Evolutionary conservation across 2,888 invertebrate genomes (phyloP), one percentile per base, ranked within the genome.

Genomic region (Stenodema calcarata): DNA sequence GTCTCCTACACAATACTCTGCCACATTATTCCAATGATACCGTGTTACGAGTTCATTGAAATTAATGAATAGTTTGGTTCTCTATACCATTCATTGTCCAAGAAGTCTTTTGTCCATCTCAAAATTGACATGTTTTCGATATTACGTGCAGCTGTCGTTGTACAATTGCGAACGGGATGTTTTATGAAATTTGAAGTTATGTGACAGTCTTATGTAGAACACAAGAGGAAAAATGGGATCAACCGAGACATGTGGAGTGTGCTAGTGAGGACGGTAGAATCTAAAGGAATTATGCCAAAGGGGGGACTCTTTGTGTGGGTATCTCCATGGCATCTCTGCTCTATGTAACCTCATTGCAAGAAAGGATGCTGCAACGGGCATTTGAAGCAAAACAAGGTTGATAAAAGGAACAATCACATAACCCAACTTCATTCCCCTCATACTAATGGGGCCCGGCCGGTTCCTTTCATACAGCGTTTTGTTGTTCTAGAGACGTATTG

Each of bases 351-450:
- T 23, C 23, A 62, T 62, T 62, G 62, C 62, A 62, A 62, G 62
- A 62, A 62, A 62, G 62, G 62, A 23, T 62, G 62, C 62, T 62
- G 62, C 62, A 62, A 62, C 62, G 62, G 62, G 62, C 62, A 62
- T 62, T 62, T 62, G 62, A 62, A 62, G 62, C 62, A n/a, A 23
- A 62, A 62, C 62, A 62, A 62, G 62, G 62, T 62, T 62, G 62
- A n/a, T 62, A 62, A 62, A 62, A 62, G 62, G 62, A 62, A 62
- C 62, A 62, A 62, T 62, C 62, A 62, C 62, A 62, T 62, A 62
- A 62, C 62, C 62, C 23, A 62, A 62, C 62, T 62, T 62, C 62
- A 62, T 62, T 9, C 62, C 62, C 62, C 62, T 62, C 62, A 62
- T 62, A 62, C 62, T 62, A 62, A 62, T 62, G 62, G 27, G 23